Conservation (phyloP, 2,113 vertebrate species). For the Oenanthe oenanthe region DNA sequence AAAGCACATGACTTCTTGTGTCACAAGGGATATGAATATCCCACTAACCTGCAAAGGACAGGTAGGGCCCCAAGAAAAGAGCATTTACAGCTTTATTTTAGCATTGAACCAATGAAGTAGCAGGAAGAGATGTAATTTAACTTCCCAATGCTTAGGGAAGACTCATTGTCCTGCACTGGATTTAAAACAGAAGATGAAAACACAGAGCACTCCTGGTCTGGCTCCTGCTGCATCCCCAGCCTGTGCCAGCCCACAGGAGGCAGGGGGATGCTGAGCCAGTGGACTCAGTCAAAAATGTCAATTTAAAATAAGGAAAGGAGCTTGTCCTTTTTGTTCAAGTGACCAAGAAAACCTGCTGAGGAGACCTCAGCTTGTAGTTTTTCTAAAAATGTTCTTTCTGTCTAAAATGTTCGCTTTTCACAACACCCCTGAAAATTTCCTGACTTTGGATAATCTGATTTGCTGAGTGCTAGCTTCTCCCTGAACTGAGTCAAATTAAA, state of each 20-base stretch:
- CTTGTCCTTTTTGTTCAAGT: background rate
- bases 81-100: conserved; percentile 2
- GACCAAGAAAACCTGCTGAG: background rate
- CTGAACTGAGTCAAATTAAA: background rate
- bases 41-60: conserved; percentile 6
- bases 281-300: background rate
- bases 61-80: background rate
- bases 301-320: background rate
- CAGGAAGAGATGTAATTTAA: background rate
- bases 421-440: background rate
- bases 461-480: background rate
- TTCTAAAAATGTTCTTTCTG: background rate
- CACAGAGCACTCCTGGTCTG: fast-evolving
- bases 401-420: background rate
- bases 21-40: background rate
- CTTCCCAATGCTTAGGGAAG: background rate
- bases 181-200: background rate
- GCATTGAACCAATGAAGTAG: background rate
- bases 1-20: background rate
- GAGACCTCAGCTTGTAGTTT: background rate
- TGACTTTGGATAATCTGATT: background rate
- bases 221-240: background rate
- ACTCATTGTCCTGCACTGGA: background rate
- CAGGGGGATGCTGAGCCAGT: background rate
- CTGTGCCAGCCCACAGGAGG: background rate